Evolutionary conservation across 2,797 vertebrate genomes (phyloP).

Genomic region (Neopelma chrysocephalum): DNA sequence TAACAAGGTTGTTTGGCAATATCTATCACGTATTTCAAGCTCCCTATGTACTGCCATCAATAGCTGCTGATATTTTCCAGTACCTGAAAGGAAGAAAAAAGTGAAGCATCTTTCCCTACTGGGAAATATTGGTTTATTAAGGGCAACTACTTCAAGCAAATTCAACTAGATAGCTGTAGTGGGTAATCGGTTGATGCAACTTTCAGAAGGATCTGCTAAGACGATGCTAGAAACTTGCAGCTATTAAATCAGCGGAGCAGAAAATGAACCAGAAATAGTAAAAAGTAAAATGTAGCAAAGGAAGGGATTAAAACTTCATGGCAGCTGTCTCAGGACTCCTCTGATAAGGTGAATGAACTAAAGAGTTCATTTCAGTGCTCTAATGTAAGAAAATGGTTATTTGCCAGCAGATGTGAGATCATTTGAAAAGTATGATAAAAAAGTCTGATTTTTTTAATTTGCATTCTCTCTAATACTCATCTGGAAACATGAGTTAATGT

Average conservation of each 20-base stretch:
- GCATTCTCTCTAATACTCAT: neutral
- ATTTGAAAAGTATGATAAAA: constrained; percentile 23
- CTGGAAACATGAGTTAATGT: neutral
- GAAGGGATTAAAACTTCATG: constrained; percentile 45
- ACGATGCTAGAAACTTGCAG: constrained; percentile 26
- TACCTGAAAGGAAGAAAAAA: neutral
- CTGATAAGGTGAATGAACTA: constrained; percentile 47
- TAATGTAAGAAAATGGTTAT: constrained; percentile 32
- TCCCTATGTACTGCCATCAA: neutral
- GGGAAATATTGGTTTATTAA: neutral
- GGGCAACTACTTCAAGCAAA: neutral
- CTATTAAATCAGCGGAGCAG: constrained; percentile 68
- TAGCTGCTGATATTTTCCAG: neutral
- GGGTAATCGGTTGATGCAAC: neutral
- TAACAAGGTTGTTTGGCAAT: neutral
- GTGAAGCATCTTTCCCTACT: neutral
- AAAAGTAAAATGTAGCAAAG: constrained; percentile 17
- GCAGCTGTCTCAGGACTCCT: constrained; percentile 56
- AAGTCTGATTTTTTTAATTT: neutral
- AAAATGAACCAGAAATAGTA: constrained; percentile 64
- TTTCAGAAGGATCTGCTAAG: constrained; percentile 49
- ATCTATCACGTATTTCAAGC: neutral
- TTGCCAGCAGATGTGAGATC: constrained; percentile 34
- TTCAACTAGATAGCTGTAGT: neutral
- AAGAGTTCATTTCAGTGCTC: constrained; percentile 24